Percentiles rank a stretch among this genome's conserved stretches.
phyloP scores from a whole-genome alignment of 2,888 invertebrate species.

The Melanophora roralis region DNA sequence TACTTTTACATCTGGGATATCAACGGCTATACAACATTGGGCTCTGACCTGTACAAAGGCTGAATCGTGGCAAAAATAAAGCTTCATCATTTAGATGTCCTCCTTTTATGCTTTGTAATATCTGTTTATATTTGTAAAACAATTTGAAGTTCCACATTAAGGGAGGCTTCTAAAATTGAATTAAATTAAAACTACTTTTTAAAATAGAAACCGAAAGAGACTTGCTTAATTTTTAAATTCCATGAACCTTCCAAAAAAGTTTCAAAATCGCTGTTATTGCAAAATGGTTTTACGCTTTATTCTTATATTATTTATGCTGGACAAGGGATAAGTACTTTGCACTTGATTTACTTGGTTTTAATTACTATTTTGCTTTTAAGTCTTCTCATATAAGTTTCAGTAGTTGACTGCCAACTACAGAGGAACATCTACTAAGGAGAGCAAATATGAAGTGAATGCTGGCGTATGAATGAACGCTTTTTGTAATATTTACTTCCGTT shows the following conservation, averaged over 20 bases:
- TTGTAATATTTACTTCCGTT: conserved; percentile 24
- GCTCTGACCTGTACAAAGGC: too few species aligned
- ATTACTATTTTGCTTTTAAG: conserved; percentile 3
- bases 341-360: conserved; percentile 32
- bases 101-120: too few species aligned
- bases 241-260: background rate
- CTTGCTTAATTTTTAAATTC: too few species aligned
- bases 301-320: background rate
- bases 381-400: background rate
- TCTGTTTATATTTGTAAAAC: too few species aligned
- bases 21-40: too few species aligned
- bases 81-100: too few species aligned
- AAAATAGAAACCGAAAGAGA: too few species aligned
- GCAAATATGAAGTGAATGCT: background rate
- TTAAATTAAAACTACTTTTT: too few species aligned
- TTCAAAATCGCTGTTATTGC: background rate
- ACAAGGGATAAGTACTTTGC: background rate
- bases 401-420: conserved; percentile 10
- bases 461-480: background rate
- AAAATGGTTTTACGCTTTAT: background rate
- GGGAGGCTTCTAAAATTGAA: too few species aligned
- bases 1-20: too few species aligned
- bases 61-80: too few species aligned
- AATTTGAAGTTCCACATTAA: too few species aligned
- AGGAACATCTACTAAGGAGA: background rate